phyloP scores from a whole-genome alignment of 1,140 invertebrate genomes.

The Micrasema longulum region DNA sequence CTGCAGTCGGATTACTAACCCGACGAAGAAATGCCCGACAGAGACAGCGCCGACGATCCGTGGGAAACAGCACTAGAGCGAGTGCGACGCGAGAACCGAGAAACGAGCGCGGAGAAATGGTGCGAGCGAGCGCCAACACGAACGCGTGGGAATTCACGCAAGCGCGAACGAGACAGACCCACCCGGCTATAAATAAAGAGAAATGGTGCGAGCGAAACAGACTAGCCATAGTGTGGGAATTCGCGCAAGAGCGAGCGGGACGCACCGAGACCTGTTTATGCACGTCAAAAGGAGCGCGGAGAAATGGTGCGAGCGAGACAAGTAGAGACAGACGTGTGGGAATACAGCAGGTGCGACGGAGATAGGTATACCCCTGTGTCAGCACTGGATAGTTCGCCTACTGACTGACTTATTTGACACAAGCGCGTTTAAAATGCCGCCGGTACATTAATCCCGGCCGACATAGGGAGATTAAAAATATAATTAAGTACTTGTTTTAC shows the following conservation, averaged over 20 bases:
- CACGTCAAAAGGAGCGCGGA: slow-evolving; percentile 24
- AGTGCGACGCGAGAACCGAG: background rate
- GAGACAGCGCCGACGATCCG: slow-evolving; percentile 17
- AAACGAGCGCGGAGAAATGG: slow-evolving; percentile 37
- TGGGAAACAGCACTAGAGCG: slow-evolving; percentile 16
- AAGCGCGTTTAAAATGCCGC: slow-evolving; percentile 29
- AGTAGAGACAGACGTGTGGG: background rate
- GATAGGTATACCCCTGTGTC: background rate
- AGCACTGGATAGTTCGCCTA: slow-evolving; percentile 23
- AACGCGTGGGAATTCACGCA: background rate
- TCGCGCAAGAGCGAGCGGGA: background rate
- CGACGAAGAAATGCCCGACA: background rate
- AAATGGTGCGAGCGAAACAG: too few species aligned
- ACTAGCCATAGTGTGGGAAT: slow-evolving; percentile 1
- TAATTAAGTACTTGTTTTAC: too few species aligned
- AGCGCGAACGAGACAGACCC: background rate
- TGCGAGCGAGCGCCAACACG: too few species aligned
- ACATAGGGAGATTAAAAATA: too few species aligned
- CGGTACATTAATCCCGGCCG: slow-evolving; percentile 37
- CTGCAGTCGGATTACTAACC: too few species aligned
- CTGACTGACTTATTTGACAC: slow-evolving; percentile 45
- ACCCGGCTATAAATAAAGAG: too few species aligned
- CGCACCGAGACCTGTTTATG: background rate
- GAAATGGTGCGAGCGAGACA: slow-evolving; percentile 25
- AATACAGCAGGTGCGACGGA: slow-evolving; percentile 2